Base-by-base conservation (phyloP, 1,140 invertebrate species). In the Macrobrachium nipponense region DNA sequence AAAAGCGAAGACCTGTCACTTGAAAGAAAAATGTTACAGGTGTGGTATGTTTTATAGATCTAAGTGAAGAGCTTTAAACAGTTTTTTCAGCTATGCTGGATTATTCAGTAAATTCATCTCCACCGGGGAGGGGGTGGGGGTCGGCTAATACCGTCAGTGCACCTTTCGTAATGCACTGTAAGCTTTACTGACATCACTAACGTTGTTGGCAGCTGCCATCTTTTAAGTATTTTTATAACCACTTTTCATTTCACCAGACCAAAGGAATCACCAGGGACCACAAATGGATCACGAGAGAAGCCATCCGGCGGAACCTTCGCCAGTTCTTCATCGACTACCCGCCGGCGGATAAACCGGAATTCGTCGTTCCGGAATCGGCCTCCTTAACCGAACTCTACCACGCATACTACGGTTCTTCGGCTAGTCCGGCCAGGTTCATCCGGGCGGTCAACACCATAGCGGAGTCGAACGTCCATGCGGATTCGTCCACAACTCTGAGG, bases 251-350 rank as follows among this genome's bases (percentile, higher is more conserved):
- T 12, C 36, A 11, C 15, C 51, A 86, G 83, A 86, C 83, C 0
- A 59, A 15, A 8, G 83, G 51, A 11, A 59, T 80, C 64, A 86
- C 83, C 15, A 59, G 83, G 10, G 83, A 86, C 83, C 83, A 86
- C 83, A 86, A 86, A 60, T 86, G 83, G 83, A 86, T 86, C 83
- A 86, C 83, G 0, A 77, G 83, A 15, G 83, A 86, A 68, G 83
- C 83, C 58, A 80, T 86, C 64, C 76, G 83, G 11, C 77, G 68
- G 2, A 86, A 86, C 59, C 44, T 86, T 11, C 83, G 83, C 15
- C 83, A 60, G 59, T 80, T 86, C 77, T 86, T 86, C 68, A 51
- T 86, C 51, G 58, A 79, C 8, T 44, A 80, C 77, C 83, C 83
- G 17, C 83, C 83, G 3, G 10, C 59, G 15, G 20, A 44, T 14